A percentile compares a stretch with the other conserved stretches of the same genome.
These are phyloP conservation scores for Shargacucullia verbasci DNA, from an alignment of 2,888 invertebrate species.

Conservation along the genomic window DNA sequence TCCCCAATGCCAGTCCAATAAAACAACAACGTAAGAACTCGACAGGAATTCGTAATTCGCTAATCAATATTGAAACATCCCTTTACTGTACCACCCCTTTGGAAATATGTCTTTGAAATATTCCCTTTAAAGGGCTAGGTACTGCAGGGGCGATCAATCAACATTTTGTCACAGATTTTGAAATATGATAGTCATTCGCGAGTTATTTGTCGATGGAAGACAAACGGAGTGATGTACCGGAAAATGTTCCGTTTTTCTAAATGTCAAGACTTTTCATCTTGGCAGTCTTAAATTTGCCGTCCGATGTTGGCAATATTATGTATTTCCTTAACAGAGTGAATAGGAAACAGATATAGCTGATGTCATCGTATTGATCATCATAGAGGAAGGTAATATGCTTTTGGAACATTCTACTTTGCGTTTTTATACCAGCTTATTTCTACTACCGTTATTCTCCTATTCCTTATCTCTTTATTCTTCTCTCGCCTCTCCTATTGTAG, in stretches of 20 bases:
- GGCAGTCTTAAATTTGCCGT: not conserved
- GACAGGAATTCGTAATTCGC: conserved; percentile 69
- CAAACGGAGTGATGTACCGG: conserved; percentile 28
- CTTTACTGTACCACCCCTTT: conserved; percentile 62
- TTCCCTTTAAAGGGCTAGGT: conserved; percentile 56
- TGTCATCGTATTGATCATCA: too few species aligned
- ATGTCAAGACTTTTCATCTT: conserved; percentile 1
- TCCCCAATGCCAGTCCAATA: conserved; percentile 54
- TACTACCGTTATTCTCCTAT: too few species aligned
- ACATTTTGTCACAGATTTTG: conserved; percentile 60
- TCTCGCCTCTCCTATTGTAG: too few species aligned
- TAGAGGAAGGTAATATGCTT: too few species aligned
- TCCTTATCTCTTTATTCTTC: too few species aligned
- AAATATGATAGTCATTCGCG: conserved; percentile 60
- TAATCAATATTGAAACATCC: conserved; percentile 70
- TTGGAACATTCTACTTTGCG: too few species aligned
- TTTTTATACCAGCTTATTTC: too few species aligned
- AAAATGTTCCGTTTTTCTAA: conserved; percentile 5
- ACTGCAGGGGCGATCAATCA: conserved; percentile 54
- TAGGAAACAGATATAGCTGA: too few species aligned
- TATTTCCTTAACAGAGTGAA: too few species aligned
- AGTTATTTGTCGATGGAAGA: conserved; percentile 48
- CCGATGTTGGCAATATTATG: too few species aligned
- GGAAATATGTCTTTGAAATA: conserved; percentile 74
- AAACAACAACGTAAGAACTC: conserved; percentile 59